Percentiles rank a stretch among this genome's conserved stretches.
These are phyloP conservation scores for Jordanella pulchra DNA, from an alignment of 2,797 vertebrate genomes.

Conservation along the genomic window DNA sequence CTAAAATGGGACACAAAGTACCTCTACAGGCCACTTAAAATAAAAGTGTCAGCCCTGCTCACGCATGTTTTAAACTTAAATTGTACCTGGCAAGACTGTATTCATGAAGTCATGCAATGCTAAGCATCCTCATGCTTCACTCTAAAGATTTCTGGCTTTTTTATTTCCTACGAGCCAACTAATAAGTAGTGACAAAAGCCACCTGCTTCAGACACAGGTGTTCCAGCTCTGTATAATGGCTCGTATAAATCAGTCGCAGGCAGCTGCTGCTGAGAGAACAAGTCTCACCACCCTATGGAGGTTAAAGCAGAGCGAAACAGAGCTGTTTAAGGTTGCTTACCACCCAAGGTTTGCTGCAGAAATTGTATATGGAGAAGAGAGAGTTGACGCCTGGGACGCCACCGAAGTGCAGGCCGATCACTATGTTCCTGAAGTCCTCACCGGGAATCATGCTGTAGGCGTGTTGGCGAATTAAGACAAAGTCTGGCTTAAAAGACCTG, in stretches of 20 bases:
- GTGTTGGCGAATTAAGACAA: conserved; percentile 92
- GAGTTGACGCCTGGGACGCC: conserved; percentile 88
- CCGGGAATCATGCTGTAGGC: conserved; percentile 95
- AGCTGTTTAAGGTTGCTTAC: conserved; percentile 52
- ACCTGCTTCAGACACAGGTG: conserved; percentile 44
- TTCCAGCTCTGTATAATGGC: conserved; percentile 51
- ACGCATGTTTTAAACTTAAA: conserved; percentile 6
- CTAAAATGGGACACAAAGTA: neutral
- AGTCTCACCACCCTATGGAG: conserved; percentile 14
- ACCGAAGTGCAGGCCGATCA: conserved; percentile 93
- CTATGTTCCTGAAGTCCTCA: conserved; percentile 91
- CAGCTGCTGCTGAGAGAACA: conserved; percentile 16
- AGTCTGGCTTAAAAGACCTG: conserved; percentile 96
- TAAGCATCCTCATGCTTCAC: conserved; percentile 7
- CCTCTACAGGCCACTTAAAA: neutral
- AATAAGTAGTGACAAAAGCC: conserved; percentile 26
- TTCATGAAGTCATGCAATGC: conserved; percentile 6
- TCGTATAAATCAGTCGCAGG: conserved; percentile 56
- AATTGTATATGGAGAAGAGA: conserved; percentile 95
- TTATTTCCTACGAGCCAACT: conserved; percentile 14
- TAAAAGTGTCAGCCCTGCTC: neutral
- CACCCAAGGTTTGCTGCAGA: conserved; percentile 97
- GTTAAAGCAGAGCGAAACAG: conserved; percentile 18
- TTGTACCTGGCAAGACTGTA: neutral
- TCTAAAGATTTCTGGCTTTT: neutral